Base-by-base conservation (phyloP, 2,113 vertebrate species). In the Corvus cornix region DNA sequence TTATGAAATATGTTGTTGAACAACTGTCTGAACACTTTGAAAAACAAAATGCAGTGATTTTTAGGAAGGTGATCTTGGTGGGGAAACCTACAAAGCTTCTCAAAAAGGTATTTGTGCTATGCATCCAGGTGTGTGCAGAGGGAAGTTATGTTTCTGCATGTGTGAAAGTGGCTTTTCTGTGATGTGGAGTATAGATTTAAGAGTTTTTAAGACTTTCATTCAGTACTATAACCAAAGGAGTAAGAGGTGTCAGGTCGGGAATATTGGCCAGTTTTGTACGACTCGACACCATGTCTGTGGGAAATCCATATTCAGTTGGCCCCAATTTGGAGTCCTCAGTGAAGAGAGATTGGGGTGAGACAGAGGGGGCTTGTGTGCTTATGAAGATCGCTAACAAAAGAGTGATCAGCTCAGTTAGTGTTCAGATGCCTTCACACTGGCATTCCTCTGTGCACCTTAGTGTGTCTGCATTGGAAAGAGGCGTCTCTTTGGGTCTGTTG, bases 361-460 rank as follows among this genome's bases (percentile, higher is more conserved):
- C 67, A 44, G 67, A 72, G 95, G 87, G 90, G 33, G 91, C 89
- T 86, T 86, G 95, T 97, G 98, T 98, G 97, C 56, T 67, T 93
- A 98, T 98, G 98, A 98, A 98, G 98, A 98, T 90, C 46, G 18
- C 97, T 97, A 97, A 97, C 52, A 95, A 98, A 98, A 98, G 98
- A 98, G 98, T 93, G 66, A 39, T 48, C 56, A 66, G 59, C 98
- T 98, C 98, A 95, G 98, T 98, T 97, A 94, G 97, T 39, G 94
- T 95, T 98, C 98, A 97, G 98, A 98, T 98, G 96, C 64, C 27
- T 60, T 96, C 97, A 98, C 98, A 97, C 87, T 88, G 39, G 95
- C 84, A 53, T 93, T 82, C 78, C 68, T 92, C 93, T 97, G 87
- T 88, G 63, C 93, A 56, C 95, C 96, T 93, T 64, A 17, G 17